These are phyloP conservation scores for Mungos mungo DNA, from an alignment of 2,113 vertebrate species.

Conservation along the genomic window DNA sequence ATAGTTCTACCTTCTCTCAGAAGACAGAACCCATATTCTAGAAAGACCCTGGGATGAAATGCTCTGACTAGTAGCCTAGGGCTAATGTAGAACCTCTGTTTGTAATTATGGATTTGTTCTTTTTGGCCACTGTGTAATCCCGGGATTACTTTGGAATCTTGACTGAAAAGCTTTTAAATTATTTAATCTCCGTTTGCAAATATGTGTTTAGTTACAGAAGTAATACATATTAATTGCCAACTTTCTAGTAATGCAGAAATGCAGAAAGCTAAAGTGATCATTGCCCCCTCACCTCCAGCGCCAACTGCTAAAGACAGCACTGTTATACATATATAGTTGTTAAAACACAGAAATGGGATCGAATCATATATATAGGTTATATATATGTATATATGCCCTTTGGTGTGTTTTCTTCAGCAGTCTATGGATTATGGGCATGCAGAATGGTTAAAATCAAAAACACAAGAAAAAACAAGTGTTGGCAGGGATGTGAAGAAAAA, in stretches of 20 bases:
- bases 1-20: neutral
- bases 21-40: neutral
- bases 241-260: neutral
- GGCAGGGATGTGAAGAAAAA: neutral
- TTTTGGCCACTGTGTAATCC: conserved; percentile 26
- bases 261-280: neutral
- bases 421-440: neutral
- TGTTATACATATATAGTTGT: neutral
- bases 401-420: neutral
- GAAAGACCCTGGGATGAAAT: neutral
- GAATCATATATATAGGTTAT: neutral
- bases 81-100: neutral
- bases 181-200: conserved; percentile 54
- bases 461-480: neutral
- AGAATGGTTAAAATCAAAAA: neutral
- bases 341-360: neutral
- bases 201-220: conserved; percentile 15
- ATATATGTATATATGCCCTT: too few species aligned
- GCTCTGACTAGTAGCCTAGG: neutral
- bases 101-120: conserved; percentile 15
- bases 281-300: neutral
- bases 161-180: conserved; percentile 41
- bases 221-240: neutral
- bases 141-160: conserved; percentile 44
- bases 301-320: neutral